These are phyloP conservation scores for Ypsolopha sequella DNA, from an alignment of 2,888 invertebrate genomes.

Conservation along the genomic window DNA sequence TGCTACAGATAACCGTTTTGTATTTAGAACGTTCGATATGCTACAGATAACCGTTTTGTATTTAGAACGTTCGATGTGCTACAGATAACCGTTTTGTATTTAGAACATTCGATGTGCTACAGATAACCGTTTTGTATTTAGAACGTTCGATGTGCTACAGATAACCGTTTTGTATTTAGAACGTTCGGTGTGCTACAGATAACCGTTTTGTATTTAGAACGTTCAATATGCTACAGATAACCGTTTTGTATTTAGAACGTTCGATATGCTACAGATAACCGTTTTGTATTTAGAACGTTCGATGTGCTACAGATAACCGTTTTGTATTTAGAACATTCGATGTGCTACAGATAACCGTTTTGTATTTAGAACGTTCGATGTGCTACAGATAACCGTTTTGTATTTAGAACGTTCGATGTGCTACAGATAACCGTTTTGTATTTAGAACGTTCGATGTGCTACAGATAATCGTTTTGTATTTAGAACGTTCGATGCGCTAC, in stretches of 20 bases:
- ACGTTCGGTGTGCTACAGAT: constrained; percentile 30
- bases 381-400: constrained; percentile 31
- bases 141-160: constrained; percentile 26
- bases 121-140: constrained; percentile 33
- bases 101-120: constrained; percentile 22
- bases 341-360: constrained; percentile 31
- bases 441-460: constrained; percentile 24
- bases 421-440: constrained; percentile 32
- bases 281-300: constrained; percentile 25
- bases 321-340: constrained; percentile 27
- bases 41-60: constrained; percentile 32
- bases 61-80: constrained; percentile 24
- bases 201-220: constrained; percentile 26
- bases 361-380: constrained; percentile 27
- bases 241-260: constrained; percentile 24
- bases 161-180: constrained; percentile 31
- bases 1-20: constrained; percentile 31
- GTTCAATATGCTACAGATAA: constrained; percentile 33
- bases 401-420: constrained; percentile 25
- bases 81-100: constrained; percentile 33
- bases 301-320: constrained; percentile 31
- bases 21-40: constrained; percentile 25
- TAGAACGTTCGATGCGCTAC: constrained; percentile 22
- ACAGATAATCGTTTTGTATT: constrained; percentile 33
- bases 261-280: constrained; percentile 31